Base-by-base conservation (phyloP, 2,888 invertebrate species). In the Galeopsomyia nigrocyanea region DNA sequence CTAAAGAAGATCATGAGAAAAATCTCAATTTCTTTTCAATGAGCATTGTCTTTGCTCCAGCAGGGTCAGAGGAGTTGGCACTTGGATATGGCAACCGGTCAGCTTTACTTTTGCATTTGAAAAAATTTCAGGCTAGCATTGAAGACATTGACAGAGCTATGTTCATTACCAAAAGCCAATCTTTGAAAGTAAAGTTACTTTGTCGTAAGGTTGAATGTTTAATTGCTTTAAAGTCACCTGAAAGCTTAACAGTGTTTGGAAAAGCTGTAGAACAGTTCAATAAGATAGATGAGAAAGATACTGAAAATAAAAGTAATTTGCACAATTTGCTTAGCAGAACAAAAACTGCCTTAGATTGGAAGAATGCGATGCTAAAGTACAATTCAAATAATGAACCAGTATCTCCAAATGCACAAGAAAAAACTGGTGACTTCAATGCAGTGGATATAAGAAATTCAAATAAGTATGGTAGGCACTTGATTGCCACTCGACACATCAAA, bases 61-160 rank as follows among this genome's bases (percentile, higher is more conserved):
- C 17, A 10, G 51, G 6, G n/a, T 51, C 51, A 7, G 51, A 51
- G 3, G 51, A 51, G 13, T 51, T 51, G 51, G 19, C 19, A 19
- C 19, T 51, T 51, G 51, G 17, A 19, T 51, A 51, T 19, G 19
- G n/a, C 19, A 51, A 51, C n/a, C 0, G 51, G 19, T 6, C 51
- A 51, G n/a, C n/a, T 51, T 51, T 51, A 51, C 19, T 51, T 39
- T 39, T 39, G 77, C 89, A 90, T 77, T 87, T 92, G 79, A 88
- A 90, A 75, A 89, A 91, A 56, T 92, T 90, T 82, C 83, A 88
- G 19, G 91, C 92, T 80, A 92, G 93, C 80, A 79, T 94, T 50
- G 83, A 87, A 78, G 95, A 95, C 84, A 92, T 95, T 66, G 86
- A 91, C 39, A 84, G 88, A 79, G 91, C 94, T 0, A 87, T 93